Evolutionary conservation across 2,888 invertebrate species (phyloP).

Genomic region (Amblyteles armatorius): DNA sequence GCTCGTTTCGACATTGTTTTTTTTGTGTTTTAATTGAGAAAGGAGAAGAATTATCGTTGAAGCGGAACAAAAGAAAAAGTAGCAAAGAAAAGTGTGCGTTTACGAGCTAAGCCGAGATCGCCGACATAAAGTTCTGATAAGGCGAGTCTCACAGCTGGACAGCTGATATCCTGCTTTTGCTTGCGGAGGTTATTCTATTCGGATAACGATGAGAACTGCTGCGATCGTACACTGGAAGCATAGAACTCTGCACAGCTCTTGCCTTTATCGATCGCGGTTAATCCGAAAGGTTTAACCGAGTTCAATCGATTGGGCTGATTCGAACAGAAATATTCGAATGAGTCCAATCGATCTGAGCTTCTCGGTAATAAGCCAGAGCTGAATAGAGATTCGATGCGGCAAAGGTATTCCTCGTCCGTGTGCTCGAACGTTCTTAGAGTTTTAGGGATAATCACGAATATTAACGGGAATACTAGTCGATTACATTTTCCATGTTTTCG

Average conservation of each 20-base stretch:
- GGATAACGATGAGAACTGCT: conserved; percentile 11
- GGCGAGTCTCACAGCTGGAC: background rate
- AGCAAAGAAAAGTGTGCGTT: conserved; percentile 11
- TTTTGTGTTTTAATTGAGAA: conserved; percentile 25
- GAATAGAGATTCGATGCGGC: background rate
- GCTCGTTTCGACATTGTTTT: conserved; percentile 77
- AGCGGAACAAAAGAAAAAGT: conserved; percentile 1
- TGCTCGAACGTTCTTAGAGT: background rate
- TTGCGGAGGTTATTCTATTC: background rate
- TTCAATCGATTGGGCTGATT: too few relatives aligned
- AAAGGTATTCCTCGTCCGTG: background rate
- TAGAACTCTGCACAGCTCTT: background rate
- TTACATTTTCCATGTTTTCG: background rate
- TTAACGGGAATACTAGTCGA: background rate
- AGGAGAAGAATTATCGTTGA: background rate
- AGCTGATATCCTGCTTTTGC: conserved; percentile 3
- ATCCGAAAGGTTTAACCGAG: background rate
- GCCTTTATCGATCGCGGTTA: background rate
- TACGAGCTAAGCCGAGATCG: background rate
- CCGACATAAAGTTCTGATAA: background rate
- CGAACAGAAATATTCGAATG: too few relatives aligned
- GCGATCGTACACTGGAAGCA: background rate
- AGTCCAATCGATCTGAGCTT: background rate
- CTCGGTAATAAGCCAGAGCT: too few relatives aligned
- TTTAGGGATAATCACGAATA: background rate